Base-by-base conservation (phyloP, 2,888 invertebrate species). In the Hermaeophaga mercurialis region DNA sequence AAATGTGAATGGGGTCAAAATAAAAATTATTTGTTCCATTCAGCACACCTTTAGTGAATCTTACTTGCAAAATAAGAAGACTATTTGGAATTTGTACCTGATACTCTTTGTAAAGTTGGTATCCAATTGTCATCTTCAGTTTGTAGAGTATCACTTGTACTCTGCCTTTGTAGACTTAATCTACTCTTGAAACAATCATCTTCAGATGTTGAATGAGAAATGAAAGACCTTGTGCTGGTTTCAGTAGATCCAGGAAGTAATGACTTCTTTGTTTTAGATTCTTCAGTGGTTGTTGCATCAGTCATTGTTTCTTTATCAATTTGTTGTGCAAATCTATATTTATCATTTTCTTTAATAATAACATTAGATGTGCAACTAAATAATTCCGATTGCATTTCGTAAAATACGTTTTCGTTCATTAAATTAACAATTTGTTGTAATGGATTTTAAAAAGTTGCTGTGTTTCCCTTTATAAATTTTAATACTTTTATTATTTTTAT, bases 101-200 rank as follows among this genome's bases (percentile, higher is more conserved):
- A 9, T 18, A 33, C 12, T 18, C 48, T 48, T 17, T 48, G 48
- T 14, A 53, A 44, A 9, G 53, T 53, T 11, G 44, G 45, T 14
- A 11, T 26, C 53, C 53, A 53, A 36, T n/a, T n/a, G 1, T 15
- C 36, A 36, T 53, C 53, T 17, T 53, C 36, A 36, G 53, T 53
- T 8, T 45, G 24, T 43, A 12, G 24, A 2, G 53, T 53, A 26
- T 53, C 53, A 26, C 14, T 14, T 12, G 36, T 45, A 9, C 8
- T 22, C 34, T 12, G 8, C 22, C 38, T 53, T 9, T 33, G 15
- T 48, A 48, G 39, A 11, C 48, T 48, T 26, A 48, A 28, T 5
- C 17, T 8, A 45, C 19, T 33, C 18, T 12, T 33, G 18, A 3
- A 18, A 12, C 24, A 41, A 3, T 5, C 22, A 22, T 3, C 3